A percentile compares a stretch with the other conserved stretches of the same genome.
Evolutionary conservation across 2,113 vertebrate species (phyloP).

Genomic region (Hyaena hyaena): DNA sequence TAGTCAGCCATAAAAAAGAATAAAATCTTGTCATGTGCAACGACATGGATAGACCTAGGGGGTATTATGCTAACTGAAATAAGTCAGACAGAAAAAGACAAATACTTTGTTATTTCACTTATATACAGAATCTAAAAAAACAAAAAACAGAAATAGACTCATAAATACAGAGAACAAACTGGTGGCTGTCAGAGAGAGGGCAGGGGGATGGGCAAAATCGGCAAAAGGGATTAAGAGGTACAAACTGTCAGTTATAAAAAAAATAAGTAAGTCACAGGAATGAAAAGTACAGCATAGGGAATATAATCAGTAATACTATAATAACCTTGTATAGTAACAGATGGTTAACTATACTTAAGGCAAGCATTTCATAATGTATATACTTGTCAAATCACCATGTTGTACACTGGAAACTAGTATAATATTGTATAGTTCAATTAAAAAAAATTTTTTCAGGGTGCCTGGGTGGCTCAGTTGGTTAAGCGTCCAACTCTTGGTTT

Average conservation of each 20-base stretch:
- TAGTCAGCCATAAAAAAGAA: not conserved
- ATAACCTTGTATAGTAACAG: not conserved
- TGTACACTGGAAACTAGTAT: not conserved
- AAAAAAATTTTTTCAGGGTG: not conserved
- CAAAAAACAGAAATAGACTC: not conserved
- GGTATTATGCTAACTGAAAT: not conserved
- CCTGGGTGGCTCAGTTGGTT: too few relatives aligned
- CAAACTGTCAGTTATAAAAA: not conserved
- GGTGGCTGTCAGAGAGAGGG: not conserved
- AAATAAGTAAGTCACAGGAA: not conserved
- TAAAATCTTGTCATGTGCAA: not conserved
- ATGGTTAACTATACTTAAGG: not conserved
- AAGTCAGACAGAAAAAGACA: not conserved
- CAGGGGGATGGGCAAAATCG: not conserved
- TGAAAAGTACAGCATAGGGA: not conserved
- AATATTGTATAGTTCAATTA: not conserved
- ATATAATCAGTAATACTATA: not conserved
- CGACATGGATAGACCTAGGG: not conserved
- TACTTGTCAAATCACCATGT: not conserved
- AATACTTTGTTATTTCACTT: not conserved
- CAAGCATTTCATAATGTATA: not conserved
- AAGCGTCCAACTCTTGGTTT: too few relatives aligned
- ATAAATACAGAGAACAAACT: not conserved
- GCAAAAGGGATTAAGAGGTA: not conserved
- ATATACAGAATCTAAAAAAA: not conserved